phyloP scores from a whole-genome alignment of 1,140 invertebrate species.

The Tribolium madens region DNA sequence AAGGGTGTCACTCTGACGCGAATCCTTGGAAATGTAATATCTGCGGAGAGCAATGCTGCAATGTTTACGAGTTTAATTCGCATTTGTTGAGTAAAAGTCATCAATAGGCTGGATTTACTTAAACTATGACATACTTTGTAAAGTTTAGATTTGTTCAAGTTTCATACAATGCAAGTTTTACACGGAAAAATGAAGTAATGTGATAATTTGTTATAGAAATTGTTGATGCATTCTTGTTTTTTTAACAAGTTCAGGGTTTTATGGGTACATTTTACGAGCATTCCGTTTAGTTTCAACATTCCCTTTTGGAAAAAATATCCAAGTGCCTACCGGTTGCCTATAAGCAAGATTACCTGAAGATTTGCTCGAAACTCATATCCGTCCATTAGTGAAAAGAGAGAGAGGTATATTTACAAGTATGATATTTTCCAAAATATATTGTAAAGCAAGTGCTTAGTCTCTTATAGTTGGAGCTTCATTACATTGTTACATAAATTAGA shows the following conservation, averaged over 20 bases:
- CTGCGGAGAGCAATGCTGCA: constrained; percentile 92
- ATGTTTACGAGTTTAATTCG: constrained; percentile 96
- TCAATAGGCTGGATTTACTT: constrained; percentile 66
- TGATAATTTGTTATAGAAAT: constrained; percentile 40
- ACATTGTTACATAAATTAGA: constrained; percentile 39
- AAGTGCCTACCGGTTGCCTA: constrained; percentile 32
- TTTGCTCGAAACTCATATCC: constrained; percentile 40
- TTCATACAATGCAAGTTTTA: constrained; percentile 34
- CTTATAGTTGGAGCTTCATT: constrained; percentile 43
- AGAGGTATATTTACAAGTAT: constrained; percentile 45
- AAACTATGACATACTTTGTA: constrained; percentile 26
- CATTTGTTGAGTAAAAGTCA: constrained; percentile 95
- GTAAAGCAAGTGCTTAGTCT: constrained; percentile 36
- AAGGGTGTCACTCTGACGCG: constrained; percentile 95
- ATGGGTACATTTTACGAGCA: constrained; percentile 12
- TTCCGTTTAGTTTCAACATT: constrained; percentile 37
- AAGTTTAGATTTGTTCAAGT: constrained; percentile 26
- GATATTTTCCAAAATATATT: constrained; percentile 39
- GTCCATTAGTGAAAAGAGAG: constrained; percentile 38
- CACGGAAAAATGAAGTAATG: constrained; percentile 12
- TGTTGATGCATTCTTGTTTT: constrained; percentile 11
- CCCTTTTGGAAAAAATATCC: neutral
- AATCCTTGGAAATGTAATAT: constrained; percentile 99
- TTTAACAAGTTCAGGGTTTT: constrained; percentile 2
- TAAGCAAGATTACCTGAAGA: constrained; percentile 22